These are phyloP conservation scores for Aleiodes sp. DNA, from an alignment of 1,140 invertebrate species.

Conservation along the genomic window DNA sequence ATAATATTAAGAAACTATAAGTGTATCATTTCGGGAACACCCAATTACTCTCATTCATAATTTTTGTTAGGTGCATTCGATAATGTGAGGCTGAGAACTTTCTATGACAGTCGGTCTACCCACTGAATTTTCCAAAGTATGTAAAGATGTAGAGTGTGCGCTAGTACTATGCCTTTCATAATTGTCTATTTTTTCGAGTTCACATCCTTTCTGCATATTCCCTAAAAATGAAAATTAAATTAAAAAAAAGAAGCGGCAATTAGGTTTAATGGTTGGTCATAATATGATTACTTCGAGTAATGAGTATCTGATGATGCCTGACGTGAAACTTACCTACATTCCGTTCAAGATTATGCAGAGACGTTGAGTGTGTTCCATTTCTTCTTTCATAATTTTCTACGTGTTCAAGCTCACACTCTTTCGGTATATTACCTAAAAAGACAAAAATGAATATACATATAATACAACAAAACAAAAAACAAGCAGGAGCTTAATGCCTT, in stretches of 20 bases:
- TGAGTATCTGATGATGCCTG: not conserved
- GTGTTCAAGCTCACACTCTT: slow-evolving; percentile 60
- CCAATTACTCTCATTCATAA: not conserved
- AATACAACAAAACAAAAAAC: not conserved
- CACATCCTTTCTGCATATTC: slow-evolving; percentile 61
- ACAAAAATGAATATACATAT: not conserved
- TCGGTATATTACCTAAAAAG: slow-evolving; percentile 60
- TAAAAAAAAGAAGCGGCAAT: not conserved
- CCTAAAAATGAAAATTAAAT: slow-evolving; percentile 46
- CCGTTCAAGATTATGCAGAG: slow-evolving; percentile 69
- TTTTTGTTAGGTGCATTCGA: slow-evolving; percentile 81
- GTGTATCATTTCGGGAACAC: slow-evolving; percentile 16
- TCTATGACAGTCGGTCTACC: slow-evolving; percentile 82
- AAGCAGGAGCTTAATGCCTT: no score
- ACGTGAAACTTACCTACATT: slow-evolving; percentile 57
- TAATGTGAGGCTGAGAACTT: slow-evolving; percentile 85
- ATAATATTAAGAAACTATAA: slow-evolving; percentile 7
- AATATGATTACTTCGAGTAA: not conserved
- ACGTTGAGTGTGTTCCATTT: slow-evolving; percentile 57
- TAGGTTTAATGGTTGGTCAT: not conserved
- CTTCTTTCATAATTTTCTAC: slow-evolving; percentile 63
- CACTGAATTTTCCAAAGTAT: slow-evolving; percentile 71
- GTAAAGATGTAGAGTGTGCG: slow-evolving; percentile 60
- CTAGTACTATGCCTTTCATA: slow-evolving; percentile 60
- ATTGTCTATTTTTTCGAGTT: slow-evolving; percentile 60